phyloP scores from a whole-genome alignment of 2,113 vertebrate genomes.

The Heptranchias perlo region DNA sequence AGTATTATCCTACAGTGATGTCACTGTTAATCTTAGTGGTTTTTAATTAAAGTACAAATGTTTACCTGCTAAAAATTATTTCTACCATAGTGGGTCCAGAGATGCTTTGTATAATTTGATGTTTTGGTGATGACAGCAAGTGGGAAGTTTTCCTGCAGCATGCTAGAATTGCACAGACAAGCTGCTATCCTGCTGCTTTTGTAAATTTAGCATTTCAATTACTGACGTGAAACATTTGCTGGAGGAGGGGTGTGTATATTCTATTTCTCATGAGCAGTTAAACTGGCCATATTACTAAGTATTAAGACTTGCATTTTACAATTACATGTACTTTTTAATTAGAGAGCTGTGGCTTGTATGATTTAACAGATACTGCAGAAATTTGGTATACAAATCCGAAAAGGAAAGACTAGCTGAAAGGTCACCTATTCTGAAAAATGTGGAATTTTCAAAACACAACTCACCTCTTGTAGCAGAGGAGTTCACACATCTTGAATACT shows the following conservation, averaged over 20 bases:
- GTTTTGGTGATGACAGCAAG: not conserved
- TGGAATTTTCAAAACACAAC: not conserved
- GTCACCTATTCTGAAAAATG: not conserved
- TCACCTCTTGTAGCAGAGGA: not conserved
- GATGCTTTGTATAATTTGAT: not conserved
- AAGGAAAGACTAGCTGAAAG: not conserved
- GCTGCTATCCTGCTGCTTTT: not conserved
- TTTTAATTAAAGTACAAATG: not conserved
- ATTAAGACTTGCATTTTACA: not conserved
- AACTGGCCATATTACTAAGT: not conserved
- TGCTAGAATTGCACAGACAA: not conserved
- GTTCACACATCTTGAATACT: not conserved
- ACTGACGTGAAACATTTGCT: not conserved
- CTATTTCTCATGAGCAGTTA: not conserved
- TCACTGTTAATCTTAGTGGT: not conserved
- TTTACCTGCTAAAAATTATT: not conserved
- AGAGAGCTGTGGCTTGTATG: not conserved
- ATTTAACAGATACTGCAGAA: not conserved
- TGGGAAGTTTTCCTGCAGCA: not conserved
- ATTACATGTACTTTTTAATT: not conserved
- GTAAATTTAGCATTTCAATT: not conserved
- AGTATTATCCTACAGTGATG: not conserved
- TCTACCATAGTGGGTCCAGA: not conserved
- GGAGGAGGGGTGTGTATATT: not conserved
- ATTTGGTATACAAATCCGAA: not conserved